Conservation (phyloP, 2,888 invertebrate species). For the Capitulum mitella region DNA sequence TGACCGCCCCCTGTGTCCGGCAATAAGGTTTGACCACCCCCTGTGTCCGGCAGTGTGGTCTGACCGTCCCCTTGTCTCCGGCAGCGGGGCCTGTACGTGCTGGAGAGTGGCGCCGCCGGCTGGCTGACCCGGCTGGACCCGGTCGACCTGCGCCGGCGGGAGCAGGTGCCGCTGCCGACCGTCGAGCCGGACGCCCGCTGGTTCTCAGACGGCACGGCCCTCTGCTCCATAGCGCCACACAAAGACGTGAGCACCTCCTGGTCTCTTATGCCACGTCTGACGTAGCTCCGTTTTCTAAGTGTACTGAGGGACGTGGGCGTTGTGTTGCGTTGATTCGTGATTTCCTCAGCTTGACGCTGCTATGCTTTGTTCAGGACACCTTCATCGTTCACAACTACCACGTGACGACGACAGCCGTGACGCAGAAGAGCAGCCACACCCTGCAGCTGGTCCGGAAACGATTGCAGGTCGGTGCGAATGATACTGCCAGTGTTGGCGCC, state of each 20-base stretch:
- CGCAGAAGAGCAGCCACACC: background rate
- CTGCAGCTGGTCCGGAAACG: conserved; percentile 10
- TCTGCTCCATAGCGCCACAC: background rate
- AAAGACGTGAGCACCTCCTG: background rate
- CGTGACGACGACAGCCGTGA: background rate
- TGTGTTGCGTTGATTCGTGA: too few species aligned
- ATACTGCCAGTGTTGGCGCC: too few species aligned
- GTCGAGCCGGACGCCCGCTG: background rate
- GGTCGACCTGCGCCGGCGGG: conserved; percentile 2
- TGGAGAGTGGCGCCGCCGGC: background rate
- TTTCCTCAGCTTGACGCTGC: too few species aligned
- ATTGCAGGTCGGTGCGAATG: background rate
- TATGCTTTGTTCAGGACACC: background rate
- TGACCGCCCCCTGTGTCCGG: too few species aligned
- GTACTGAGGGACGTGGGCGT: too few species aligned
- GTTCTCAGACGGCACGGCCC: background rate
- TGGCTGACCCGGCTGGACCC: conserved; percentile 17
- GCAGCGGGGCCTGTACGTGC: conserved; percentile 1
- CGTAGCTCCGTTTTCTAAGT: too few species aligned
- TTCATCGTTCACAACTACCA: background rate
- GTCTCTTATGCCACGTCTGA: too few species aligned
- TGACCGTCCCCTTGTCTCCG: too few species aligned
- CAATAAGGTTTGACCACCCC: too few species aligned
- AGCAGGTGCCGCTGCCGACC: background rate
- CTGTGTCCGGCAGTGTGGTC: too few species aligned